These are phyloP conservation scores for Pecten maximus DNA, from an alignment of 2,888 invertebrate species.

Conservation along the genomic window DNA sequence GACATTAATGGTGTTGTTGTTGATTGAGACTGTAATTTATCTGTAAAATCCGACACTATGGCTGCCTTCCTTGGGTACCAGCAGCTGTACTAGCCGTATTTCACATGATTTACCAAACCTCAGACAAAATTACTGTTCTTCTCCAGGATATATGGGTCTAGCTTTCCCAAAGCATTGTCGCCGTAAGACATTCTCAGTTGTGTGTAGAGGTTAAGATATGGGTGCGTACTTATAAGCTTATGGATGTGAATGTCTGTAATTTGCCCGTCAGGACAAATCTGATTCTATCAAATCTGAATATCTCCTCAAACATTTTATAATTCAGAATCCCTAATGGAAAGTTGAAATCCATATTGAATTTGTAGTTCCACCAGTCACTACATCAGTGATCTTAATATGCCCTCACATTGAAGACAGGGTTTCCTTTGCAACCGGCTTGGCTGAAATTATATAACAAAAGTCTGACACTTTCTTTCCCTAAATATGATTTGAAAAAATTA, in stretches of 20 bases:
- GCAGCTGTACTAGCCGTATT: neutral
- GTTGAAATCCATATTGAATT: too few relatives aligned
- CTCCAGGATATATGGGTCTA: neutral
- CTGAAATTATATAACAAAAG: too few relatives aligned
- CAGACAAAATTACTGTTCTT: neutral
- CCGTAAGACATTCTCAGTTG: neutral
- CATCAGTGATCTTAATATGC: too few relatives aligned
- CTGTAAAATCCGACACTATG: neutral
- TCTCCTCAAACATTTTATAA: neutral
- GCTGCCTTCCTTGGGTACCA: neutral
- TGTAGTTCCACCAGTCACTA: too few relatives aligned
- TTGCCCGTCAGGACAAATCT: neutral
- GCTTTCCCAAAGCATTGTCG: neutral
- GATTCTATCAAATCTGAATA: neutral
- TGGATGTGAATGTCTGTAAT: neutral
- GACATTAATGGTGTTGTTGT: neutral
- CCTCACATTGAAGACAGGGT: too few relatives aligned
- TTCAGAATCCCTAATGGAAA: too few relatives aligned
- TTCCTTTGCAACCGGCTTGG: too few relatives aligned
- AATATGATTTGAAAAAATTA: too few relatives aligned
- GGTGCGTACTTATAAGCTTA: too few relatives aligned
- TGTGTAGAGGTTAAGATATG: too few relatives aligned
- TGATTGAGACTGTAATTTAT: neutral
- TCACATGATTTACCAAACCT: neutral
- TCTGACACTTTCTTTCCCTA: too few relatives aligned